Evolutionary conservation across 2,113 vertebrate species (phyloP).

Genomic region (Stegastes partitus): DNA sequence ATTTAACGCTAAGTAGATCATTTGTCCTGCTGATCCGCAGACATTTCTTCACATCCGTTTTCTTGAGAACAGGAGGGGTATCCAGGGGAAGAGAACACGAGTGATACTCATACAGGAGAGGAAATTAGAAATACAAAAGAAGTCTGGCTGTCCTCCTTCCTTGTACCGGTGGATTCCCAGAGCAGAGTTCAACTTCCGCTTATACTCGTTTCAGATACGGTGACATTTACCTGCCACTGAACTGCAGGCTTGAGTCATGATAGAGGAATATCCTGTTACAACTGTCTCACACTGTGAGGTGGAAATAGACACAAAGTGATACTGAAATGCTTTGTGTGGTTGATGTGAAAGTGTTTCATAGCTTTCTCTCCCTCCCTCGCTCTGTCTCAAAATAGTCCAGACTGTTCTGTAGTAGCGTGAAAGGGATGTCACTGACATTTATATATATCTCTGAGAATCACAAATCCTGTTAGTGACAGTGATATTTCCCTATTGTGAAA

Average conservation of each 20-base stretch:
- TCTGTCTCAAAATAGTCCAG: slow-evolving; percentile 7
- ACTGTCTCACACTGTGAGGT: background rate
- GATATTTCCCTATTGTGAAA: background rate
- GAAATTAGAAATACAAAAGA: background rate
- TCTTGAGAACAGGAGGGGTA: background rate
- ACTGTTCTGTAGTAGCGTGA: background rate
- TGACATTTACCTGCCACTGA: background rate
- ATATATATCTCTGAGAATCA: background rate
- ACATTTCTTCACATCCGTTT: slow-evolving; percentile 36
- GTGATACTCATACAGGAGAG: background rate
- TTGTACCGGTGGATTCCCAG: background rate
- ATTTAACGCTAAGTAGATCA: background rate
- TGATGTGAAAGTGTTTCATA: slow-evolving; percentile 7
- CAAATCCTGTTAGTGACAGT: background rate
- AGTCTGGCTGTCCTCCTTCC: background rate
- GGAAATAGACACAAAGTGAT: background rate
- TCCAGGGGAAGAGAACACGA: slow-evolving; percentile 11
- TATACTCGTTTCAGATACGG: background rate
- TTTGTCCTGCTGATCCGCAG: slow-evolving; percentile 9
- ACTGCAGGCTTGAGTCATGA: slow-evolving; percentile 3
- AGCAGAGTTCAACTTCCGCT: slow-evolving; percentile 33
- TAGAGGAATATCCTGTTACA: slow-evolving; percentile 11
- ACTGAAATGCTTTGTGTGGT: background rate
- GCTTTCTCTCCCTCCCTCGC: slow-evolving; percentile 13
- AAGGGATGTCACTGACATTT: background rate